Conservation (phyloP, 2,797 vertebrate species). For the Danio jaintianensis region DNA sequence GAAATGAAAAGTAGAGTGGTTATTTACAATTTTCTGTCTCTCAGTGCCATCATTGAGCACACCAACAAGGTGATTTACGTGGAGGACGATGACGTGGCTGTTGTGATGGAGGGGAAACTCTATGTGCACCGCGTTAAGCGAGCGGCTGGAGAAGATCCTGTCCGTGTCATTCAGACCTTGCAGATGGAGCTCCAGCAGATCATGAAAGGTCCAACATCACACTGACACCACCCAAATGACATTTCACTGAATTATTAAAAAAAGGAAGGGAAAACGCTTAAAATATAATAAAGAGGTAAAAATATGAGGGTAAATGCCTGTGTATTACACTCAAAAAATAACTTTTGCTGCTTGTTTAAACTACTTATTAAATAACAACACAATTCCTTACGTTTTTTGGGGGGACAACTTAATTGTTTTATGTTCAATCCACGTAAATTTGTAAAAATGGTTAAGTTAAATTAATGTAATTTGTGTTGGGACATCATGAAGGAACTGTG, state of each 20-base stretch:
- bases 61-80: slow-evolving; percentile 96
- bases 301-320: neutral
- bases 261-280: neutral
- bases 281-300: neutral
- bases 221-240: neutral
- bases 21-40: neutral
- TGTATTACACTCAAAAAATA: too few species aligned
- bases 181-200: slow-evolving; percentile 98
- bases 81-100: slow-evolving; percentile 92
- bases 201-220: slow-evolving; percentile 87
- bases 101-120: slow-evolving; percentile 86
- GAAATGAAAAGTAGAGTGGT: neutral
- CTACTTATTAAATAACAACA: too few species aligned
- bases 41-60: slow-evolving; percentile 94
- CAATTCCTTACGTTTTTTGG: too few species aligned
- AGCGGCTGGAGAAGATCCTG: slow-evolving; percentile 86
- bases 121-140: slow-evolving; percentile 91
- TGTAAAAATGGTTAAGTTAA: too few species aligned
- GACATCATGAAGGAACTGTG: too few species aligned
- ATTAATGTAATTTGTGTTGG: too few species aligned
- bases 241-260: neutral
- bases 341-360: too few species aligned
- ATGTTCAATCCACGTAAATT: too few species aligned
- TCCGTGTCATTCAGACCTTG: slow-evolving; percentile 91
- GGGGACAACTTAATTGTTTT: too few species aligned